phyloP scores from a whole-genome alignment of 2,113 vertebrate genomes.

The Spizaetus ornatus region DNA sequence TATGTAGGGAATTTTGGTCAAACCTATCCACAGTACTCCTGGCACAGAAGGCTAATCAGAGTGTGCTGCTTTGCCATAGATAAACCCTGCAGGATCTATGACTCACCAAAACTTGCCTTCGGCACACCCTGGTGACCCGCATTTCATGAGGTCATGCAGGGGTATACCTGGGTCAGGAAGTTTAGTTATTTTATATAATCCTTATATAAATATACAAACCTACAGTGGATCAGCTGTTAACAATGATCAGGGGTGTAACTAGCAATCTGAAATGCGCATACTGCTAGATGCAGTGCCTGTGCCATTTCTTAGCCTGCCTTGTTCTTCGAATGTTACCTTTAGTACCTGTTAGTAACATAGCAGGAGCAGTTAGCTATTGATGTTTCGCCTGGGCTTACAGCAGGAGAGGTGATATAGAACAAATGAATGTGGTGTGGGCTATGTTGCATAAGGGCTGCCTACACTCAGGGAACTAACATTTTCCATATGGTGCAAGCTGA shows the following conservation, averaged over 20 bases:
- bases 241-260: not conserved
- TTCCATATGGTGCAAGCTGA: constrained; percentile 33
- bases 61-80: not conserved
- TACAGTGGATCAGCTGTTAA: not conserved
- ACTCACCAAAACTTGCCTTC: not conserved
- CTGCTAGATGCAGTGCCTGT: not conserved
- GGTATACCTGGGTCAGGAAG: not conserved
- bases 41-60: not conserved
- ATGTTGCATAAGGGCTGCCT: constrained; percentile 35
- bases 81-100: not conserved
- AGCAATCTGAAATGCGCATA: not conserved
- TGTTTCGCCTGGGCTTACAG: not conserved
- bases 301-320: not conserved
- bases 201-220: not conserved
- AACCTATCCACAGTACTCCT: not conserved
- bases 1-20: not conserved
- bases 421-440: not conserved
- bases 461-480: constrained; percentile 18
- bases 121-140: not conserved
- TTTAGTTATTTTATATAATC: not conserved
- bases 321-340: not conserved
- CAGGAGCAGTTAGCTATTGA: not conserved
- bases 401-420: not conserved
- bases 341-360: not conserved
- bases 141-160: not conserved